Evolutionary conservation across 2,113 vertebrate species (phyloP).

Genomic region (Cebidichthys violaceus): DNA sequence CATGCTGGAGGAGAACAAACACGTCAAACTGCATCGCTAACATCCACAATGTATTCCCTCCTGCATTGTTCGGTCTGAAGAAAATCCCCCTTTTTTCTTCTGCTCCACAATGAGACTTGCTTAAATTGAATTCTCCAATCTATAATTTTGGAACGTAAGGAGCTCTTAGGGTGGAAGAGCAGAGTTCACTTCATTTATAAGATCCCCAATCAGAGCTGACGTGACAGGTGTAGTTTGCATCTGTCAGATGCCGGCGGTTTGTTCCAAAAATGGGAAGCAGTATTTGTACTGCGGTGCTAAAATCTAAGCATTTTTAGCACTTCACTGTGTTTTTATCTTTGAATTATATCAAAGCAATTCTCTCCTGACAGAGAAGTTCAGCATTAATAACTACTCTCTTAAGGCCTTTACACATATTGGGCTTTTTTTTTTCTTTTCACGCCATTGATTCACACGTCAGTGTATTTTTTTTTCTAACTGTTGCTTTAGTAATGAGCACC

Average conservation of each 20-base stretch:
- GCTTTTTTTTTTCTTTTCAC: too few species aligned
- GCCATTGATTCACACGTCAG: too few species aligned
- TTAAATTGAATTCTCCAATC: conserved; percentile 12
- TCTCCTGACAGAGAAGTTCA: neutral
- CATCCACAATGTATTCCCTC: conserved; percentile 16
- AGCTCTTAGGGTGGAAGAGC: neutral
- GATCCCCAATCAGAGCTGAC: neutral
- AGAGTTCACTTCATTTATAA: neutral
- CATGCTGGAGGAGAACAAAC: conserved; percentile 25
- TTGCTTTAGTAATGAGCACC: too few species aligned
- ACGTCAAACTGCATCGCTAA: neutral
- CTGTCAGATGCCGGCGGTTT: neutral
- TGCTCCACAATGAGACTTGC: conserved; percentile 8
- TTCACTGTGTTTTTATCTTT: neutral
- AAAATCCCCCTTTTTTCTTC: neutral
- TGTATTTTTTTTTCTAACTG: too few species aligned
- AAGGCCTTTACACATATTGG: too few species aligned
- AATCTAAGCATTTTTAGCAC: neutral
- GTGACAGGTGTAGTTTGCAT: neutral
- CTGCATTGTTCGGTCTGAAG: conserved; percentile 7
- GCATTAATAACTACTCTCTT: neutral
- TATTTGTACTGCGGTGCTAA: neutral
- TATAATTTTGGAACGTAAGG: conserved; percentile 30
- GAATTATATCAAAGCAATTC: neutral
- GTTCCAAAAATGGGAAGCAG: neutral